Evolutionary conservation across 2,797 vertebrate species (phyloP), one percentile per base, ranked within the genome.

Genomic region (Periophthalmus magnuspinnatus): DNA sequence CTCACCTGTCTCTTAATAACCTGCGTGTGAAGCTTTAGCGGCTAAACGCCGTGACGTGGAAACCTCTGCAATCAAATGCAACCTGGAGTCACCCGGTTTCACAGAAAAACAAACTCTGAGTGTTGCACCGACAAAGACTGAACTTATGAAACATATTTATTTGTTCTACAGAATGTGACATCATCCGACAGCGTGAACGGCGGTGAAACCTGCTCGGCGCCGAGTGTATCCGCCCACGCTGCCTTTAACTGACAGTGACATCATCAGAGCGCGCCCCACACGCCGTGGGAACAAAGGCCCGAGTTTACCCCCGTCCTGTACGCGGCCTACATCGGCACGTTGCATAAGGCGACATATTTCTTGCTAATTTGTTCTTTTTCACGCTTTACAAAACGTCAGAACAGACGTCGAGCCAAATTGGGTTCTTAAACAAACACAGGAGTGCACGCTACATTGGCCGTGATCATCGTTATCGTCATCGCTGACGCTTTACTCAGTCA

Each of bases 221-320:
- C 79, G 84, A 73, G 66, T 73, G 61, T 63, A 66, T 67, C 77
- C 76, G 67, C 87, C 83, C 79, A 89, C 87, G 69, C 60, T 54
- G 64, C 81, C 80, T 7, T 57, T 78, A 76, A 76, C 70, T 41
- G 65, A 68, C 52, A 57, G 66, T 86, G 83, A 90, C 86, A 82
- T 90, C 87, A 87, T 84, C 80, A 83, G 75, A 86, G 68, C 74
- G 81, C 81, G 71, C 86, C 86, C 87, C 88, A 90, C 87, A 80
- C 85, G 83, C 59, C 61, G 65, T 67, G 68, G 58, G 72, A 86
- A 89, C 80, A 88, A 88, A 84, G 82, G 75, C 83, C 80, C 77
- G 79, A 71, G 80, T 88, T 86, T 80, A 84, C 76, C 81, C 70
- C 79, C 52, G 78, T 79, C 67, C 68, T 76, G 83, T 45, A 72